Conservation (phyloP, 2,113 vertebrate genomes). For the Heterotis niloticus region DNA sequence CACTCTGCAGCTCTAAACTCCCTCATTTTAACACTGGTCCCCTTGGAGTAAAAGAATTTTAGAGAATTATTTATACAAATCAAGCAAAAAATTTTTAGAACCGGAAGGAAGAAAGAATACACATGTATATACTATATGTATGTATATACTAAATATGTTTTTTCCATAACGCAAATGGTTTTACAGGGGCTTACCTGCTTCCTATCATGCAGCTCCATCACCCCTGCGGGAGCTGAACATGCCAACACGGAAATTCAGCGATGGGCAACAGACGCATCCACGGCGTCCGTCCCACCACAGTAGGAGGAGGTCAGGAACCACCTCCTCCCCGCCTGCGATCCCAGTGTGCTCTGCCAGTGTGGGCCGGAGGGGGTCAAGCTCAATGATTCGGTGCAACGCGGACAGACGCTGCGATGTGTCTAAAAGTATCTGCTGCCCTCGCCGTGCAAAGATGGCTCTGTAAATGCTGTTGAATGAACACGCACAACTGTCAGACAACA, state of each 20-base stretch:
- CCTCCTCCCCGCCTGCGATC: slow-evolving; percentile 38
- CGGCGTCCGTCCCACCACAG: neutral
- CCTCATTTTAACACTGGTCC: too few species aligned
- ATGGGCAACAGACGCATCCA: slow-evolving; percentile 42
- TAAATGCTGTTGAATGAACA: neutral
- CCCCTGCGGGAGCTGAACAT: slow-evolving; percentile 66
- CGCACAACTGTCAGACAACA: neutral
- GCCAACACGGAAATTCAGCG: slow-evolving; percentile 56
- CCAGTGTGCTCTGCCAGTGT: slow-evolving; percentile 52
- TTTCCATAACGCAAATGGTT: neutral
- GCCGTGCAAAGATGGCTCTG: slow-evolving; percentile 17
- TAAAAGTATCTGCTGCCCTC: slow-evolving; percentile 15
- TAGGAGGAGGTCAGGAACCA: slow-evolving; percentile 28
- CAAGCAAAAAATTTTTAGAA: neutral
- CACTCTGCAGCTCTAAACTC: too few species aligned
- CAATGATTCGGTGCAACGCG: slow-evolving; percentile 11
- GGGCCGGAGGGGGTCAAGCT: slow-evolving; percentile 29
- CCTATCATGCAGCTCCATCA: slow-evolving; percentile 84
- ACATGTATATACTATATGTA: too few species aligned
- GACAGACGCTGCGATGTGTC: neutral
- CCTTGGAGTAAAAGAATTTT: too few species aligned
- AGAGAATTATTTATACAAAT: too few species aligned
- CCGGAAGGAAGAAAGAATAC: neutral
- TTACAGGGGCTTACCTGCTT: slow-evolving; percentile 66
- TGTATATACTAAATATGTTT: neutral